Evolutionary conservation across 1,140 invertebrate species (phyloP).

Genomic region (Latrodectus geometricus): DNA sequence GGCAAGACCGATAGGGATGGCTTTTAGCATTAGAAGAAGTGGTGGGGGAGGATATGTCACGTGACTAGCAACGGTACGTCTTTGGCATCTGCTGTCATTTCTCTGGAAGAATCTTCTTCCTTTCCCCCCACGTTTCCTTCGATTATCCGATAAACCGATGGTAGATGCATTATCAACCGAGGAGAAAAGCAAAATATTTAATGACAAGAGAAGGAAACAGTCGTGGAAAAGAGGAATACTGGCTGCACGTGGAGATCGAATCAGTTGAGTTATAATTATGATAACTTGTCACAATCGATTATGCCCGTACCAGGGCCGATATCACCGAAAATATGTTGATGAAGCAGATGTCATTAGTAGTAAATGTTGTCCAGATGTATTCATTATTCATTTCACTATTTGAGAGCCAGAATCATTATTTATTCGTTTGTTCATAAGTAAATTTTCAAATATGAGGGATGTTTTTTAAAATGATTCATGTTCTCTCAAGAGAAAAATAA

Average conservation of each 20-base stretch:
- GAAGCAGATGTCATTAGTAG: conserved; percentile 21
- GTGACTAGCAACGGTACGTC: conserved; percentile 17
- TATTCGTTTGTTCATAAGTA: no score
- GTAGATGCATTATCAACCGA: conserved; percentile 29
- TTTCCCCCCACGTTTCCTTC: neutral
- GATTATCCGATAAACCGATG: conserved; percentile 48
- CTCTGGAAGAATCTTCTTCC: conserved; percentile 9
- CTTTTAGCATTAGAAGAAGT: neutral
- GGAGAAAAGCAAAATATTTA: conserved; percentile 40
- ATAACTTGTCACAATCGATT: conserved; percentile 43
- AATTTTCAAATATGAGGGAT: no score
- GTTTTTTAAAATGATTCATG: no score
- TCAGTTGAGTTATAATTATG: conserved; percentile 33
- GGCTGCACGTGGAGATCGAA: conserved; percentile 12
- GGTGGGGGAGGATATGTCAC: neutral
- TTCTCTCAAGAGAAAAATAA: no score
- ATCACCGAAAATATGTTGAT: conserved; percentile 6
- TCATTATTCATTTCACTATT: neutral
- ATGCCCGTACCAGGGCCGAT: neutral
- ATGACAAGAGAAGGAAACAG: conserved; percentile 17
- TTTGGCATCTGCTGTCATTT: conserved; percentile 16
- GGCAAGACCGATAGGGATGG: neutral
- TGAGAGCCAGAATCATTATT: no score
- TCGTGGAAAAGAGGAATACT: neutral
- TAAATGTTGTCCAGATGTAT: conserved; percentile 1